These are phyloP conservation scores for Antheraea pernyi DNA, from an alignment of 1,140 invertebrate genomes.

Conservation along the genomic window DNA sequence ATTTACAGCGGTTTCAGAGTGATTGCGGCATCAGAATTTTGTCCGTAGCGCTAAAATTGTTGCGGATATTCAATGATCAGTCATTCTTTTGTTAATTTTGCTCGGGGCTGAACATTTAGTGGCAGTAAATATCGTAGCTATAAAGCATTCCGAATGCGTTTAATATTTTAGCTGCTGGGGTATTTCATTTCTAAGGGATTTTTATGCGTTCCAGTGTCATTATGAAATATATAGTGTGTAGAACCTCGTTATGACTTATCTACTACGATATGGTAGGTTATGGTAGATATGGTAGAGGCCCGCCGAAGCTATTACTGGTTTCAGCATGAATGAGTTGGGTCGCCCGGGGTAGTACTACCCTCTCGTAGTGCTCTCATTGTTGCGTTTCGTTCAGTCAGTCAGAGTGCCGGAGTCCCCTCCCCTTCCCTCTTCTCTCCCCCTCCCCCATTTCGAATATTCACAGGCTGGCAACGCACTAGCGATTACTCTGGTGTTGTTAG, in stretches of 20 bases:
- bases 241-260: background rate
- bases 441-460: too few species aligned
- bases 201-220: conserved; percentile 15
- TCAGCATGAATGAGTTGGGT: too few species aligned
- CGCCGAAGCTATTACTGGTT: too few species aligned
- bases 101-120: conserved; percentile 60
- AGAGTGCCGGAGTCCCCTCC: too few species aligned
- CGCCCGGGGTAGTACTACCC: too few species aligned
- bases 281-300: too few species aligned
- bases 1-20: conserved; percentile 56
- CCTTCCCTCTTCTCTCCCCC: too few species aligned
- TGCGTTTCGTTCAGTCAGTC: too few species aligned
- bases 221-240: background rate
- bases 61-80: conserved; percentile 54
- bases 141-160: conserved; percentile 47
- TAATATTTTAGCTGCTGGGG: conserved; percentile 36
- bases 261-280: too few species aligned
- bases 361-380: too few species aligned
- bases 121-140: conserved; percentile 56
- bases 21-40: conserved; percentile 49
- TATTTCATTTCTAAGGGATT: conserved; percentile 20
- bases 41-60: conserved; percentile 53
- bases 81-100: conserved; percentile 72
- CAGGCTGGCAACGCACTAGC: too few species aligned
- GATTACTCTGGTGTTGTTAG: too few species aligned